phyloP scores from a whole-genome alignment of 1,140 invertebrate species.

The Daktulosphaira vitifoliae region DNA sequence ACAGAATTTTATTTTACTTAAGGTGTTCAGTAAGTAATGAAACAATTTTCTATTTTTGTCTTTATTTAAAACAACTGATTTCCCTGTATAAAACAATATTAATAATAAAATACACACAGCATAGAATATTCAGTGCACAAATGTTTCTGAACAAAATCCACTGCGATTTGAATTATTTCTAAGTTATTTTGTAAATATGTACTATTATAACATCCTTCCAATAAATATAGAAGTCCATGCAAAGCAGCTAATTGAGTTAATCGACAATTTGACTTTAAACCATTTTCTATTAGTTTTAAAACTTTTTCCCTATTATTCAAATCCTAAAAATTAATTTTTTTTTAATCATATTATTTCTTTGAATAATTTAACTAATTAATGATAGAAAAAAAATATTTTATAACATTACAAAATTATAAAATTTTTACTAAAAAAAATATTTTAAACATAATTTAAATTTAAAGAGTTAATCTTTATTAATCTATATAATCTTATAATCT shows the following conservation, averaged over 20 bases:
- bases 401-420: too few species aligned
- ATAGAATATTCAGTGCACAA: slow-evolving; percentile 28
- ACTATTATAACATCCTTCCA: slow-evolving; percentile 49
- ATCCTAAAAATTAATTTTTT: background rate
- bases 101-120: slow-evolving; percentile 2
- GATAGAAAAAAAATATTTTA: too few species aligned
- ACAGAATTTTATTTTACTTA: too few species aligned
- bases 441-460: too few species aligned
- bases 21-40: too few species aligned
- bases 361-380: too few species aligned
- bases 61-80: too few species aligned
- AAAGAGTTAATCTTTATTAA: background rate
- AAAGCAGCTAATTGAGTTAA: slow-evolving; percentile 58
- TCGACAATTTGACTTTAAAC: slow-evolving; percentile 56
- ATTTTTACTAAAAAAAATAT: too few species aligned
- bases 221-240: slow-evolving; percentile 65
- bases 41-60: too few species aligned
- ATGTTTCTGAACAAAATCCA: slow-evolving; percentile 28
- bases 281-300: slow-evolving; percentile 53
- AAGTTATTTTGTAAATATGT: background rate
- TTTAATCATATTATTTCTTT: too few species aligned
- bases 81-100: too few species aligned
- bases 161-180: slow-evolving; percentile 23
- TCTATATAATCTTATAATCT: too few species aligned
- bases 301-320: slow-evolving; percentile 47